Evolutionary conservation across 2,797 vertebrate genomes (phyloP).

Genomic region (Hipposideros larvatus): DNA sequence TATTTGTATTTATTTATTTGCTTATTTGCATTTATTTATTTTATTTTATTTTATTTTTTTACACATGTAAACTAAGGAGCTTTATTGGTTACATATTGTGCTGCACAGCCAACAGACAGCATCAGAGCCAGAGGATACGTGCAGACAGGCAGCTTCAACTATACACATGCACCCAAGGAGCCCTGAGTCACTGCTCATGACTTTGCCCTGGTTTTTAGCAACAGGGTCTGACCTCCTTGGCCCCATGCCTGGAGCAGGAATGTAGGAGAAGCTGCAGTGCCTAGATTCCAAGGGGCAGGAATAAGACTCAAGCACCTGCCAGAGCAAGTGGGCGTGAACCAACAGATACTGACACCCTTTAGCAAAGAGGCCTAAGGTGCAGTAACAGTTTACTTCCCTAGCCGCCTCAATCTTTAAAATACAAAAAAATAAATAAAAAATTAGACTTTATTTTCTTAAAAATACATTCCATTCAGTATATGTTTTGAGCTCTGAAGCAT

Average conservation of each 20-base stretch:
- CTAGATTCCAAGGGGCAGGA: slow-evolving; percentile 73
- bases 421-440: slow-evolving; percentile 85
- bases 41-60: too few species aligned
- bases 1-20: neutral
- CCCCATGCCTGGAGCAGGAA: slow-evolving; percentile 74
- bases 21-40: too few species aligned
- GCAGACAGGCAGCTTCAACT: slow-evolving; percentile 87
- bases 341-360: slow-evolving; percentile 58
- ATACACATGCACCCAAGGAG: slow-evolving; percentile 87
- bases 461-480: slow-evolving; percentile 89
- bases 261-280: slow-evolving; percentile 68
- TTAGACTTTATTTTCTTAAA: slow-evolving; percentile 90
- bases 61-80: slow-evolving; percentile 82
- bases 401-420: slow-evolving; percentile 87
- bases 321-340: slow-evolving; percentile 68
- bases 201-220: slow-evolving; percentile 72
- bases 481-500: slow-evolving; percentile 85
- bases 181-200: slow-evolving; percentile 69
- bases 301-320: slow-evolving; percentile 63
- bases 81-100: slow-evolving; percentile 90
- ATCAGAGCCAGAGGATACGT: slow-evolving; percentile 86
- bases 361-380: slow-evolving; percentile 76
- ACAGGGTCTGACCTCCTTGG: slow-evolving; percentile 66
- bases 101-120: slow-evolving; percentile 85
- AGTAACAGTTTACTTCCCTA: slow-evolving; percentile 74